A percentile compares a stretch with the other conserved stretches of the same genome.
phyloP scores from a whole-genome alignment of 2,797 vertebrate species.

The Heliangelus exortis region DNA sequence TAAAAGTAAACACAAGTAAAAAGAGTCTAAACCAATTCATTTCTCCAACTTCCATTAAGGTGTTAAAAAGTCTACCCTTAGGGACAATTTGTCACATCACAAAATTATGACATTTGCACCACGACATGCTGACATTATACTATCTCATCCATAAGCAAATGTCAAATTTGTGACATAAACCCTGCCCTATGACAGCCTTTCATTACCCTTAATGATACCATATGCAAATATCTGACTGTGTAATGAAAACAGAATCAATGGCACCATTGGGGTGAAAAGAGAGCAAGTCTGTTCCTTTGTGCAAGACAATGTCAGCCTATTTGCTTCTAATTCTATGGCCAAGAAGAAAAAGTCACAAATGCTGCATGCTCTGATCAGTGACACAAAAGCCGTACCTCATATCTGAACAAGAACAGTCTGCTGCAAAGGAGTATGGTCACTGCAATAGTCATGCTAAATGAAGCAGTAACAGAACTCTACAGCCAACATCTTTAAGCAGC shows the following conservation, averaged over 20 bases:
- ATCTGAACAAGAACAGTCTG: background rate
- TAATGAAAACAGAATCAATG: background rate
- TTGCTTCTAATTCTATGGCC: background rate
- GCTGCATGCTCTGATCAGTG: background rate
- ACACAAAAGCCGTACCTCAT: background rate
- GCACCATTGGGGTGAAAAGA: constrained; percentile 2
- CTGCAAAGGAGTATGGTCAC: background rate
- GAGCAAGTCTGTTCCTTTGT: background rate
- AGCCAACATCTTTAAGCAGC: background rate
- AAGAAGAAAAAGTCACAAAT: background rate
- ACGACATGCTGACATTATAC: background rate
- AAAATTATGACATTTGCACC: constrained; percentile 27
- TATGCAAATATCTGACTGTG: background rate
- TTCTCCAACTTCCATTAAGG: background rate
- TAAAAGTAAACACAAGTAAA: background rate
- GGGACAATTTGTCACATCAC: constrained; percentile 13
- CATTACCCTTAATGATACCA: background rate
- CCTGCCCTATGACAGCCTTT: background rate
- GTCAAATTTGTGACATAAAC: constrained; percentile 16
- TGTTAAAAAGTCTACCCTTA: background rate
- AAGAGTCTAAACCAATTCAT: constrained; percentile 3
- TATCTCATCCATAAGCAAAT: background rate
- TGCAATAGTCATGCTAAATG: background rate
- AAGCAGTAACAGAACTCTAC: constrained; percentile 1
- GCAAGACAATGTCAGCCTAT: background rate